A percentile compares a stretch with the other conserved stretches of the same genome.
These are phyloP conservation scores for Fragum sueziense DNA, from an alignment of 2,888 invertebrate species.

Conservation along the genomic window DNA sequence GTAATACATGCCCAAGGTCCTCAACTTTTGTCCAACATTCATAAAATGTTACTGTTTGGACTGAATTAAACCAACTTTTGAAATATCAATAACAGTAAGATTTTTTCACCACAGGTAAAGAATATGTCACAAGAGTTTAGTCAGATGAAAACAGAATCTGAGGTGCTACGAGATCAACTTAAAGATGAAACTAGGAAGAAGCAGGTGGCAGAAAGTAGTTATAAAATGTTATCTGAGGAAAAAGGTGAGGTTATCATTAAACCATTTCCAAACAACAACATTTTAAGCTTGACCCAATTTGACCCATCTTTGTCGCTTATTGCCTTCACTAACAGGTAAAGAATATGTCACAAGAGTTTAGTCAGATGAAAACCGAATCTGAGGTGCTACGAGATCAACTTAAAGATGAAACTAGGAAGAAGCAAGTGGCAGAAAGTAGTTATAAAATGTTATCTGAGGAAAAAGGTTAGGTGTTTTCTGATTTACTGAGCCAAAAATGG, in stretches of 20 bases:
- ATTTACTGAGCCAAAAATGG: too few relatives aligned
- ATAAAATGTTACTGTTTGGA: too few relatives aligned
- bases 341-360: conserved; percentile 63
- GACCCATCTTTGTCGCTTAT: too few relatives aligned
- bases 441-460: conserved; percentile 63
- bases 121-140: conserved; percentile 64
- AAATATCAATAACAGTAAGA: too few relatives aligned
- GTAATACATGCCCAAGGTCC: too few relatives aligned
- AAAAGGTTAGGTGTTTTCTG: too few relatives aligned
- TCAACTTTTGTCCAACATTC: too few relatives aligned
- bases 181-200: conserved; percentile 63
- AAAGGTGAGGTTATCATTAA: conserved; percentile 53
- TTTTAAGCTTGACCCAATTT: too few relatives aligned
- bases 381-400: conserved; percentile 66
- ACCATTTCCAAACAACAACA: background rate
- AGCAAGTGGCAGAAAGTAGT: conserved; percentile 64
- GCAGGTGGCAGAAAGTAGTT: conserved; percentile 64
- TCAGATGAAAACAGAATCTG: conserved; percentile 58
- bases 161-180: conserved; percentile 65
- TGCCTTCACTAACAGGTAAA: too few relatives aligned
- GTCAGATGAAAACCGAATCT: conserved; percentile 57
- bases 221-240: conserved; percentile 62
- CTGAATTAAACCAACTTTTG: too few relatives aligned
- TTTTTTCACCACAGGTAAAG: conserved; percentile 69
- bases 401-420: conserved; percentile 61